Conservation (phyloP, 2,888 invertebrate genomes). For the Tupiocoris notatus region DNA sequence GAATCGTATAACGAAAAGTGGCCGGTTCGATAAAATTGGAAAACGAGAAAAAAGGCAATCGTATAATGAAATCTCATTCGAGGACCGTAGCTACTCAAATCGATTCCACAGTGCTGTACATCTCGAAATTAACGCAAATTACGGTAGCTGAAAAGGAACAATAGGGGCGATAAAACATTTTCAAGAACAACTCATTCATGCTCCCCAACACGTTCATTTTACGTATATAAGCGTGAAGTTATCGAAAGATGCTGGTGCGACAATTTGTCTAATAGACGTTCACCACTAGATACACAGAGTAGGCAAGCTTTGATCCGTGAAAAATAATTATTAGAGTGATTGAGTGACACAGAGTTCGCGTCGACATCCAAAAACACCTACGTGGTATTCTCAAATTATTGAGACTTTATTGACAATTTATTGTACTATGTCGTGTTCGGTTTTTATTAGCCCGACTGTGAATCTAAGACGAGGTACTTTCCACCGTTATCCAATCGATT, state of each 20-base stretch:
- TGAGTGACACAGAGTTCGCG: background rate
- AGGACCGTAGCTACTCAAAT: too few species aligned
- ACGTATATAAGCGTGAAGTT: background rate
- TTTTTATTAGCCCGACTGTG: slow-evolving; percentile 1
- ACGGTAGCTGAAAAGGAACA: too few species aligned
- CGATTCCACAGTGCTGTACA: too few species aligned
- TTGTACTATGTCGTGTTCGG: background rate
- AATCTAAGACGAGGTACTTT: slow-evolving; percentile 14
- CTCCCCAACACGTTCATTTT: background rate
- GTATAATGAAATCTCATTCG: too few species aligned
- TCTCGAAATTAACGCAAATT: too few species aligned
- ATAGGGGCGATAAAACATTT: too few species aligned
- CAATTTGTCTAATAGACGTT: slow-evolving; percentile 4
- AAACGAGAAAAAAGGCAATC: too few species aligned
- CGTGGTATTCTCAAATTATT: background rate
- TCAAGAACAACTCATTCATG: background rate
- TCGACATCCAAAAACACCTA: slow-evolving; percentile 24
- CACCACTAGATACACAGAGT: slow-evolving; percentile 1
- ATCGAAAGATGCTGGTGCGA: slow-evolving; percentile 15
- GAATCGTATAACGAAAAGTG: too few species aligned
- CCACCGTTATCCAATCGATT: slow-evolving; percentile 4
- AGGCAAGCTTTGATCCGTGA: slow-evolving; percentile 22
- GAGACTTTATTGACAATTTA: too few species aligned
- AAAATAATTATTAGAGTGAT: background rate
- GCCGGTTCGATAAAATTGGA: too few species aligned